Base-by-base conservation (phyloP, 2,797 vertebrate species). In the Benthosema pterotum region DNA sequence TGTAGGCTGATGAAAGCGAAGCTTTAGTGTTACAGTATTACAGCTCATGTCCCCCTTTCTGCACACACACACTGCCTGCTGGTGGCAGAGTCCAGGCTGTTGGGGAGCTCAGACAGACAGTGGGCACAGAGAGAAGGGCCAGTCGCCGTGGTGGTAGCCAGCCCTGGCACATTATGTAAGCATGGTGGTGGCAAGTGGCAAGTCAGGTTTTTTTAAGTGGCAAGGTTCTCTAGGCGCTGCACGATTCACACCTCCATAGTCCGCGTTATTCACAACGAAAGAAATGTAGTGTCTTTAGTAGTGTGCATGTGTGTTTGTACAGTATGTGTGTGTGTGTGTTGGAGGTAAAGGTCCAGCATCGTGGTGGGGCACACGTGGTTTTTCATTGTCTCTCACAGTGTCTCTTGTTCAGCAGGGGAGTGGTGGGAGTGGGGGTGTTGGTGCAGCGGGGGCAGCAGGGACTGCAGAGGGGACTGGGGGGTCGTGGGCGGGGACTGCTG, bases 401-500 rank as follows among this genome's bases (percentile, higher is more conserved):
- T 94, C 87, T 94, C 94, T 78, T 95, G 95, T 74, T 96, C 96
- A 0, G 94, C 85, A 0, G 93, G 92, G 65, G 93, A 71, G 47
- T 87, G 87, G 76, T 91, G 90, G 60, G 90, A 67, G 73, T 92
- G 94, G 80, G 93, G 92, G 60, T 94, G 86, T 43, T 94, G 91
- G 63, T 94, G 91, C 32, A 94, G 91, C 0, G 95, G 90, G 25
- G 94, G 94, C 57, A 94, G 76, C 0, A 95, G 93, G 8, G 95
- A 95, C 86, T 93, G 94, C 1, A 95, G 92, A 0, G 94, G 94
- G 0, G 94, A 93, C 0, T 95, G 95, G 0, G 95, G 95, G 0
- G 94, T 94, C 74, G 92, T 93, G 15, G 96, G 95, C 0, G 95
- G 96, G 0, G 96, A 96, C 0, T 95, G 94, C 73, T 94, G 94